Conservation (phyloP, 2,113 vertebrate species). For the Tetrao urogallus region DNA sequence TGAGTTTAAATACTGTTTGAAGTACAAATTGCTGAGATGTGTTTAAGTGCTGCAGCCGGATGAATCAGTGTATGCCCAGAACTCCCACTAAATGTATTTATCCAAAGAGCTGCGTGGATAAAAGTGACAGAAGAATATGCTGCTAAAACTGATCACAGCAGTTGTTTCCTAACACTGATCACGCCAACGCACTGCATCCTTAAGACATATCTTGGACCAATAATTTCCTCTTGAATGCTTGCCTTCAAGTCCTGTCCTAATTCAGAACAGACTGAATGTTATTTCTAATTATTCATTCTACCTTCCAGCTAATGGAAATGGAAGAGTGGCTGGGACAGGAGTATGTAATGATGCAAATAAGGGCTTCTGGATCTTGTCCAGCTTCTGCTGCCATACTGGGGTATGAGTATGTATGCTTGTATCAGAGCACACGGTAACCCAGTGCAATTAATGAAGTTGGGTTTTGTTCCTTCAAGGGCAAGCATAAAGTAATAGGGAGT, state of each 20-base stretch:
- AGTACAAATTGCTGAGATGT: conserved; percentile 3
- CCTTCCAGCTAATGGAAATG: not conserved
- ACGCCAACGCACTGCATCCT: not conserved
- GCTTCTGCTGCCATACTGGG: not conserved
- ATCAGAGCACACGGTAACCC: not conserved
- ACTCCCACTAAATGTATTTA: conserved; percentile 59
- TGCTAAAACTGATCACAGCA: conserved; percentile 21
- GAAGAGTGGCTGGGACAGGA: not conserved
- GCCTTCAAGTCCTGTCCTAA: not conserved
- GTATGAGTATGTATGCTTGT: not conserved
- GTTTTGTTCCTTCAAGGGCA: not conserved
- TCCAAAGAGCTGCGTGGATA: conserved; percentile 7
- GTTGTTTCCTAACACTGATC: conserved; percentile 35
- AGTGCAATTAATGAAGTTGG: not conserved
- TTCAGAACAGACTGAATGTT: not conserved
- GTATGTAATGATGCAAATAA: not conserved
- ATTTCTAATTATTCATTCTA: not conserved
- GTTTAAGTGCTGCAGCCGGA: conserved; percentile 39
- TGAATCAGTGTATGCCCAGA: conserved; percentile 28
- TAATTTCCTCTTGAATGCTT: not conserved
- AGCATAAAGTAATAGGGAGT: not conserved
- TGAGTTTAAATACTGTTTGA: conserved; percentile 30
- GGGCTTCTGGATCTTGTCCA: not conserved
- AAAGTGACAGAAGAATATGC: conserved; percentile 42
- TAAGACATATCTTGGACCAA: not conserved